Evolutionary conservation across 2,888 invertebrate genomes (phyloP), one percentile per base, ranked within the genome.

Genomic region (Caenorhabditis sulstoni): DNA sequence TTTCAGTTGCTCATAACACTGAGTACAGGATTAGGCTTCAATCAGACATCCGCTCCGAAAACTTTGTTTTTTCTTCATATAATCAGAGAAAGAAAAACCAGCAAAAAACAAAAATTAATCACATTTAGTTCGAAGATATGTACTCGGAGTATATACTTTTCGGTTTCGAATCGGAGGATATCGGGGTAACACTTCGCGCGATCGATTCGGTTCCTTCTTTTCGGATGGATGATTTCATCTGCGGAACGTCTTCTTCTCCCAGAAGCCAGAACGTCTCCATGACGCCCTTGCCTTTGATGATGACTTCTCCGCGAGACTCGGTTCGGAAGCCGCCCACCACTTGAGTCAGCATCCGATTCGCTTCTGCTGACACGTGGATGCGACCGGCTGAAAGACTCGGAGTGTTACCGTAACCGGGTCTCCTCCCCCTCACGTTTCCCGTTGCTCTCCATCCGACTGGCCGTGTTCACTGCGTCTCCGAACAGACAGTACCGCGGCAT

Each of bases 401-500:
- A 57, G 14, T n/a, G 12, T 52, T 50, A 39, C n/a, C 18, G 16
- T 8, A 9, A 22, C 11, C 50, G 16, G 29, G 14, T 23, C n/a
- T 1, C 45, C 18, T n/a, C 4, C 3, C 11, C 14, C 57, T 20
- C 41, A 87, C 86, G 83, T 81, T 86, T 86, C 57, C 86, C 84
- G 52, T 84, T 84, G 58, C 83, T 82, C 52, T 88, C 87, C 87
- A 88, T 88, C 52, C 86, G 53, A 37, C 87, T 84, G 0, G 88
- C 88, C 8, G 88, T 85, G 70, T 88, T 88, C 0, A 88, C 88
- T n/a, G 88, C 84, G 65, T 88, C 88, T 50, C 88, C 88, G 55
- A 88, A 85, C 16, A 86, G 81, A 58, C 86, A 86, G 35, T 85
- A 86, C 0, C 86, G 76, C n/a, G 84, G 86, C 86, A 86, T 86